Base-by-base conservation (phyloP, 2,888 invertebrate genomes). In the Amblyjoppa proteus region DNA sequence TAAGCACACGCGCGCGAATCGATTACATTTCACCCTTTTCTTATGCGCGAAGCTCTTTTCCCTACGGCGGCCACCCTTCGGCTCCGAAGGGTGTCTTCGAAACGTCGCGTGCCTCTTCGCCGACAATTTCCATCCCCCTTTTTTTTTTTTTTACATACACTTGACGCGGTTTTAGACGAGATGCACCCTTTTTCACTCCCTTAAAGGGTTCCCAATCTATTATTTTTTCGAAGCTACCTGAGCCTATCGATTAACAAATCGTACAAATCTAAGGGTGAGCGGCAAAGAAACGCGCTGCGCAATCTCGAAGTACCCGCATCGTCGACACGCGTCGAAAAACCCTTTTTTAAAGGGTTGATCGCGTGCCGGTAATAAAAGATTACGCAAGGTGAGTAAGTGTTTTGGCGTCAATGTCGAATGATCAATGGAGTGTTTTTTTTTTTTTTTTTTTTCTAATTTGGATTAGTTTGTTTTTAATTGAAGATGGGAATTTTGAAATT, bases 1-100 rank as follows among this genome's bases (percentile, higher is more conserved):
- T 64, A 51, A 71, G 81, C 70, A 74, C 11, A 34, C 69, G 75
- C 41, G 45, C 58, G 82, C 64, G 73, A 87, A 92, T 92, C 91
- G 91, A 91, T 92, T 91, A 90, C 90, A 34, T 88, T 91, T 88
- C 88, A 89, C 90, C 92, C 90, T 89, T 91, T 91, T 87, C 88
- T 90, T 88, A 88, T 78, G 69, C 75, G 61, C 64, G 64, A 71
- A 56, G 75, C 69, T 31, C 41, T 75, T 78, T 85, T 73, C 73
- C 61, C 75, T 64, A 28, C 51, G 61, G 68, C 58, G 86, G 85
- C 7, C 88, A 89, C 89, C 88, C 87, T 87, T 86, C 81, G 20
- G 34, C 51, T 20, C 41, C 85, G 83, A 85, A 86, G 70, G 71
- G 61, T 90, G 88, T 78, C 74, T 80, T 85, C 82, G 78, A 74